Percentiles rank a stretch among this genome's conserved stretches.
Conservation (phyloP, 2,888 invertebrate species). For the Himalopsyche japonica region DNA sequence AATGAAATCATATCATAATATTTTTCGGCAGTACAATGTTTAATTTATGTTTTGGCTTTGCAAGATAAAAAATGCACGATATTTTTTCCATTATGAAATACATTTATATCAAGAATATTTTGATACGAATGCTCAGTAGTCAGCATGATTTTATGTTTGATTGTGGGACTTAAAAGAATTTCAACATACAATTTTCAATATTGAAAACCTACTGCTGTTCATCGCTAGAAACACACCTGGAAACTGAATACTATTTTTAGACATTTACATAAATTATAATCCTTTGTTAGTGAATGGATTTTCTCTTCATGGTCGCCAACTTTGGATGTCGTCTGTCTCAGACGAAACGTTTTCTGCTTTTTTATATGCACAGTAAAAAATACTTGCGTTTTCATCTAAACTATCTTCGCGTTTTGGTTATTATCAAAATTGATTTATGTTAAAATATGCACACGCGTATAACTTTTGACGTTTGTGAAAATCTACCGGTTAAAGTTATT, state of each 20-base stretch:
- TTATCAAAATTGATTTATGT: not conserved
- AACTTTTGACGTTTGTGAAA: not conserved
- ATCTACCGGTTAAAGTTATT: no score
- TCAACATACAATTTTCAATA: no score
- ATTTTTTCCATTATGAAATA: no score
- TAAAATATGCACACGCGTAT: not conserved
- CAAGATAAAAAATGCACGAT: no score
- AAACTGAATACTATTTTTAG: not conserved
- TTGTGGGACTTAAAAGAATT: no score
- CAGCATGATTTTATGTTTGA: no score
- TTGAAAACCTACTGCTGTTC: not conserved
- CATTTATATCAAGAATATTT: no score
- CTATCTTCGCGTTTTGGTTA: not conserved
- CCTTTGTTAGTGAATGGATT: not conserved
- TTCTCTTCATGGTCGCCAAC: not conserved
- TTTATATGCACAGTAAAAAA: not conserved
- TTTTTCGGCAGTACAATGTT: no score
- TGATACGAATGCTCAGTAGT: no score
- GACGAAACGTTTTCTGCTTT: not conserved
- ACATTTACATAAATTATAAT: not conserved
- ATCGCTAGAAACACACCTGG: not conserved
- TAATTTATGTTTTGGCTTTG: no score
- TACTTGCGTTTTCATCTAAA: not conserved
- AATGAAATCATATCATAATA: no score
- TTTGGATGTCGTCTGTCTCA: not conserved